phyloP scores from a whole-genome alignment of 2,113 vertebrate species.

The Motacilla tschutschensis region DNA sequence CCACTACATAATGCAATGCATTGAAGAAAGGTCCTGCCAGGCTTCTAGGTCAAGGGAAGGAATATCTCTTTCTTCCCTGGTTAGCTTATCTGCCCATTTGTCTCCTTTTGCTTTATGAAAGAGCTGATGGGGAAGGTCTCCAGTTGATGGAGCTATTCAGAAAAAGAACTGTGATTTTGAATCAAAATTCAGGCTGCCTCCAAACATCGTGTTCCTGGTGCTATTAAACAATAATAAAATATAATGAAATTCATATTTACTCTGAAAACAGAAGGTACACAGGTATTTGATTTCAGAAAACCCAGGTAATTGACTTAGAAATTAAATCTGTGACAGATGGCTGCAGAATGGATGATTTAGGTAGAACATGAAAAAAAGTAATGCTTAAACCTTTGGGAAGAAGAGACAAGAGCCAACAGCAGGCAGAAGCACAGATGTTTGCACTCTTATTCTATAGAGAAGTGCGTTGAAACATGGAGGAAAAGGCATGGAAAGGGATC shows the following conservation, averaged over 20 bases:
- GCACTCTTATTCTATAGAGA: background rate
- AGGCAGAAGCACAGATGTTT: background rate
- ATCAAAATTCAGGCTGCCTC: slow-evolving; percentile 20
- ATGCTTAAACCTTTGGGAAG: background rate
- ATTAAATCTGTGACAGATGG: background rate
- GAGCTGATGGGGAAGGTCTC: slow-evolving; percentile 40
- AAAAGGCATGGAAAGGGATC: background rate
- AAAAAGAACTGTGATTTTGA: slow-evolving; percentile 6
- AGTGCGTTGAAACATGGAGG: background rate
- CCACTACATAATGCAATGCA: slow-evolving; percentile 26
- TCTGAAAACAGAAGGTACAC: background rate
- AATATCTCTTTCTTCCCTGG: slow-evolving; percentile 28
- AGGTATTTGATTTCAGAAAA: background rate
- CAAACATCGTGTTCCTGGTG: rapidly evolving
- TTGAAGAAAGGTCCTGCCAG: slow-evolving; percentile 33
- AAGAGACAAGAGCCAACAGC: background rate
- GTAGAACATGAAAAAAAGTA: background rate
- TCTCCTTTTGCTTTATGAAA: slow-evolving; percentile 23
- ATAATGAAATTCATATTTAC: background rate
- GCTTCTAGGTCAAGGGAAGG: slow-evolving; percentile 62
- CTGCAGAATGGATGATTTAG: background rate
- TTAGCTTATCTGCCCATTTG: slow-evolving; percentile 29
- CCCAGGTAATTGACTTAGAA: background rate
- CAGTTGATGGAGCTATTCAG: slow-evolving; percentile 38
- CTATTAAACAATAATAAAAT: background rate